Percentiles rank a stretch among this genome's conserved stretches.
phyloP scores from a whole-genome alignment of 2,797 vertebrate species.

The Apogon hyalosoma region DNA sequence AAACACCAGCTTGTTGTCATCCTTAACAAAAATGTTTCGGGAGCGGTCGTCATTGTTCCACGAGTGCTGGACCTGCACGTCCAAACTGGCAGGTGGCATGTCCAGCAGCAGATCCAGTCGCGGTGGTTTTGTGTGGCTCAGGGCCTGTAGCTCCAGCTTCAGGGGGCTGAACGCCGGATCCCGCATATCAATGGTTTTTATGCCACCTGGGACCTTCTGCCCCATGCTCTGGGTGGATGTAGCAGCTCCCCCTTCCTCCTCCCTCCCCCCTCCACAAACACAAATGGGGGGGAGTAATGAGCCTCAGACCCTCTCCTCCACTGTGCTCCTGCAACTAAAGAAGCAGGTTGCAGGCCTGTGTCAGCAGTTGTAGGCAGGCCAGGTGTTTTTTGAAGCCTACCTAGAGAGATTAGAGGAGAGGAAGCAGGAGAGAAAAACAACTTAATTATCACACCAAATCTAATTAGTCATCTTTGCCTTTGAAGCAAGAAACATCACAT shows the following conservation, averaged over 20 bases:
- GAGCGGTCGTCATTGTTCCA: slow-evolving; percentile 98
- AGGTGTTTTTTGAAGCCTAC: slow-evolving; percentile 53
- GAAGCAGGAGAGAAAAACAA: slow-evolving; percentile 24
- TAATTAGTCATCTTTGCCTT: background rate
- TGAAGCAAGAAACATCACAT: background rate
- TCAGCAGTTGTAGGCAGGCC: slow-evolving; percentile 61
- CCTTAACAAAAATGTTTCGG: slow-evolving; percentile 97
- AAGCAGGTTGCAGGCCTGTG: slow-evolving; percentile 35
- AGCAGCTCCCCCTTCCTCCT: slow-evolving; percentile 47
- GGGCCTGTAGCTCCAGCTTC: slow-evolving; percentile 93
- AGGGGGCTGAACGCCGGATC: slow-evolving; percentile 93
- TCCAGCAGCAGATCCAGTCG: slow-evolving; percentile 96
- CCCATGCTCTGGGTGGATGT: slow-evolving; percentile 88
- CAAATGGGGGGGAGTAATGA: slow-evolving; percentile 76
- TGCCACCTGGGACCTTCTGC: slow-evolving; percentile 98
- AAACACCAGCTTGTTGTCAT: slow-evolving; percentile 96
- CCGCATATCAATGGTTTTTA: slow-evolving; percentile 98
- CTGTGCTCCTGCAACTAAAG: slow-evolving; percentile 59
- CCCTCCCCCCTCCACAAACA: slow-evolving; percentile 67
- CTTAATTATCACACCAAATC: slow-evolving; percentile 54
- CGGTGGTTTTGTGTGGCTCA: slow-evolving; percentile 93
- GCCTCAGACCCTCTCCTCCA: slow-evolving; percentile 58
- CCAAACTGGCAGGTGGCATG: slow-evolving; percentile 89
- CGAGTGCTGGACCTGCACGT: slow-evolving; percentile 91
- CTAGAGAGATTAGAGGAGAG: slow-evolving; percentile 76